A percentile compares a stretch with the other conserved stretches of the same genome.
These are phyloP conservation scores for Pseudobourletiella spinata DNA, from an alignment of 1,140 invertebrate species.

Conservation along the genomic window DNA sequence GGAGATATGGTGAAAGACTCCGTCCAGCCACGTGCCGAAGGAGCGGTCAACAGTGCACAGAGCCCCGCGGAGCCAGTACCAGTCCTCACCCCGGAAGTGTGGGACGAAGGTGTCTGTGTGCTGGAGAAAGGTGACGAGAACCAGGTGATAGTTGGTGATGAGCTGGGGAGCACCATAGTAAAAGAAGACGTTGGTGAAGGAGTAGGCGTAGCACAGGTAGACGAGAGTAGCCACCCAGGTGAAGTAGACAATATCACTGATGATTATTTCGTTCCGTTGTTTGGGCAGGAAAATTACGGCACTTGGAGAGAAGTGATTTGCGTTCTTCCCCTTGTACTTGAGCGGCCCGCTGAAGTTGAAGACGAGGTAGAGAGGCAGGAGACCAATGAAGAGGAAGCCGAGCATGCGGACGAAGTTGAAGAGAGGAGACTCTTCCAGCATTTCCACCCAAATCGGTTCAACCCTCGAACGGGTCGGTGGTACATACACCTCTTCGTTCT, in stretches of 20 bases:
- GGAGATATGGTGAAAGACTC: constrained; percentile 9
- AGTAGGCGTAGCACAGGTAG: neutral
- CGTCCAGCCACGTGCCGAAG: constrained; percentile 1
- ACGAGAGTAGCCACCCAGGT: neutral
- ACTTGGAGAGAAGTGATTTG: constrained; percentile 3
- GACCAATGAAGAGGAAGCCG: neutral
- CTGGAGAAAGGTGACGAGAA: constrained; percentile 5
- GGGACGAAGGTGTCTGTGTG: constrained; percentile 9
- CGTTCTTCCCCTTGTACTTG: constrained; percentile 5
- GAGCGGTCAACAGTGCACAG: constrained; percentile 6
- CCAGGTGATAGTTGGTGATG: constrained; percentile 6
- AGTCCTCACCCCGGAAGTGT: neutral
- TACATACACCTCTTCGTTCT: constrained; percentile 5
- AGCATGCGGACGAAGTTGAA: constrained; percentile 3
- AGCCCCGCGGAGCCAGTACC: constrained; percentile 5
- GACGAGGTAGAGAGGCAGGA: constrained; percentile 6
- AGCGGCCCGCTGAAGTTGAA: constrained; percentile 2
- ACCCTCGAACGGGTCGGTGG: neutral
- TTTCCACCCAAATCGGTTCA: constrained; percentile 6
- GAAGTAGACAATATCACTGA: constrained; percentile 7
- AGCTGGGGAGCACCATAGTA: constrained; percentile 6
- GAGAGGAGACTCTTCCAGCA: constrained; percentile 9
- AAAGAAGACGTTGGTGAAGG: neutral
- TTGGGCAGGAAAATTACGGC: neutral
- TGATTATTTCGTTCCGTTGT: constrained; percentile 3